Evolutionary conservation across 92 coral and sea anemone genomes (phyloP).

Genomic region (Palythoa grandiflora): DNA sequence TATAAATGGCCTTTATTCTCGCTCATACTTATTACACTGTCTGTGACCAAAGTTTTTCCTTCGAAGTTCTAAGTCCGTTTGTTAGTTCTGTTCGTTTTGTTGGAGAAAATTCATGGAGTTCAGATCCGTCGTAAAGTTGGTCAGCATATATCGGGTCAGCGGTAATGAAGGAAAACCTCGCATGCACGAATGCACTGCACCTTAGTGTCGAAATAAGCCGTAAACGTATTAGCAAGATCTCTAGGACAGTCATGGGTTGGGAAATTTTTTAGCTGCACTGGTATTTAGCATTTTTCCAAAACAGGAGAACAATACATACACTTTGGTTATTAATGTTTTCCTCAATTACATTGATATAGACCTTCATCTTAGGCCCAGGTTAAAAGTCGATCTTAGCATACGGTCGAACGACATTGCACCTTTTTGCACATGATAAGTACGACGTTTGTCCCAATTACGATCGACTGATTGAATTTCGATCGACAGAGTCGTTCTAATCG

Average conservation of each 20-base stretch:
- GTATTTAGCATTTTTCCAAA: conserved; percentile 2
- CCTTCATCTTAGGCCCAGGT: conserved; percentile 16
- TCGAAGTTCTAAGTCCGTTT: too few relatives aligned
- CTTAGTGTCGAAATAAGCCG: not conserved
- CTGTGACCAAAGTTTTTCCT: too few relatives aligned
- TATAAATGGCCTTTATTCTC: too few relatives aligned
- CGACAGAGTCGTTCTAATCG: too few relatives aligned
- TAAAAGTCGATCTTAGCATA: too few relatives aligned
- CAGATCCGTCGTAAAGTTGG: conserved; percentile 26
- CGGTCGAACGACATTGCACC: too few relatives aligned
- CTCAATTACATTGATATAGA: conserved; percentile 1
- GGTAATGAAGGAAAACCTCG: conserved; percentile 3
- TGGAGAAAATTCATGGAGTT: not conserved
- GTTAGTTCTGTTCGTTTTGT: conserved; percentile 40
- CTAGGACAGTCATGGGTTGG: not conserved
- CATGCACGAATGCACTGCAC: conserved; percentile 14
- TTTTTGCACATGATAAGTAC: too few relatives aligned
- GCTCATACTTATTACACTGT: too few relatives aligned
- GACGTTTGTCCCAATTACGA: too few relatives aligned
- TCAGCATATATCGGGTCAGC: conserved; percentile 41
- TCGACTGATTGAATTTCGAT: too few relatives aligned
- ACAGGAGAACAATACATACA: not conserved
- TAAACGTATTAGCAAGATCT: not conserved
- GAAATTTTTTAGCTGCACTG: not conserved
- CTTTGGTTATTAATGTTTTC: conserved; percentile 1